These are phyloP conservation scores for Marasmarcha lunaedactyla DNA, from an alignment of 2,888 invertebrate species.

Conservation along the genomic window DNA sequence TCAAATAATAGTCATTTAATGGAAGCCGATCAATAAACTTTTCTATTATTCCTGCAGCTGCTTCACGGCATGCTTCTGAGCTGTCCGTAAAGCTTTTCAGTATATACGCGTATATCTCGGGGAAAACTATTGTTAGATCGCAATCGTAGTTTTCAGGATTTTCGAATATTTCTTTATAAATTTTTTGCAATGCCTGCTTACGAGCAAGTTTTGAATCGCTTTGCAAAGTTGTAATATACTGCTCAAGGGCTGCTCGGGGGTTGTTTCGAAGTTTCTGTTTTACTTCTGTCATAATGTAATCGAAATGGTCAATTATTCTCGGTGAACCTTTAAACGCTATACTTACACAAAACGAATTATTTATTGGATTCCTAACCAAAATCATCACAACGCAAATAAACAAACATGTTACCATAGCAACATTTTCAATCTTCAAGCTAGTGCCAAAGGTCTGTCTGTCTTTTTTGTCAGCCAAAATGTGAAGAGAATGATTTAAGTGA, in stretches of 20 bases:
- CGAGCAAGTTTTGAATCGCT: slow-evolving; percentile 72
- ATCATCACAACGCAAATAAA: slow-evolving; percentile 28
- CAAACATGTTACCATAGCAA: slow-evolving; percentile 48
- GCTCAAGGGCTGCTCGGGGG: slow-evolving; percentile 40
- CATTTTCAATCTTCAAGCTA: slow-evolving; percentile 10
- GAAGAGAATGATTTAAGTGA: no score
- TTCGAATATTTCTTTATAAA: slow-evolving; percentile 59
- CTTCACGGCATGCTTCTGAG: slow-evolving; percentile 74
- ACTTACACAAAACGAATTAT: no score
- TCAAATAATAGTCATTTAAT: slow-evolving; percentile 78
- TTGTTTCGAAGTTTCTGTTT: slow-evolving; percentile 36
- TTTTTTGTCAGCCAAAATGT: no score
- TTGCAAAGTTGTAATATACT: slow-evolving; percentile 53
- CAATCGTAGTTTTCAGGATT: slow-evolving; percentile 38
- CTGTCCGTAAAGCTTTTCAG: slow-evolving; percentile 63
- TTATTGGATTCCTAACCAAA: no score
- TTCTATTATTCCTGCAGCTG: slow-evolving; percentile 64
- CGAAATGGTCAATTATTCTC: no score
- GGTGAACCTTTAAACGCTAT: no score
- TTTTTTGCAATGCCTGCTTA: slow-evolving; percentile 65
- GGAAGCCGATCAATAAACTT: slow-evolving; percentile 71
- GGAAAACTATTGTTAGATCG: slow-evolving; percentile 41
- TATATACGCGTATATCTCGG: slow-evolving; percentile 49
- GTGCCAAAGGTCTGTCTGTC: no score
- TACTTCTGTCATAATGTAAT: slow-evolving; percentile 27